Percentiles rank a stretch among this genome's conserved stretches.
Evolutionary conservation across 2,797 vertebrate species (phyloP).

Genomic region (Chloroceryle inda): DNA sequence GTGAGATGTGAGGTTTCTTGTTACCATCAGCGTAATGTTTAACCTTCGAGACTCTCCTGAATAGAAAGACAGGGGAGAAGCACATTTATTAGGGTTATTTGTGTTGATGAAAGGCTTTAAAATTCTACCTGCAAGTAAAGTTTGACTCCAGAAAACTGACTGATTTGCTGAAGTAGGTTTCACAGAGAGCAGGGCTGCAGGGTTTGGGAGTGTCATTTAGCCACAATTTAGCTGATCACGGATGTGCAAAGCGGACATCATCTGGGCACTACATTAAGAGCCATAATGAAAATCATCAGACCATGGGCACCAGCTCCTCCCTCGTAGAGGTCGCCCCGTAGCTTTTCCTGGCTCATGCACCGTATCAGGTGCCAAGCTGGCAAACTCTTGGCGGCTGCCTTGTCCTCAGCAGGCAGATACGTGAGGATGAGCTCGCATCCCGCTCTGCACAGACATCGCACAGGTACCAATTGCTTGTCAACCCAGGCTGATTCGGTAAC

Average conservation of each 20-base stretch:
- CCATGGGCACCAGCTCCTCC: not conserved
- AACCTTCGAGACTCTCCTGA: conserved; percentile 37
- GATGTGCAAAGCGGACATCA: not conserved
- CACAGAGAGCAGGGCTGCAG: accelerated
- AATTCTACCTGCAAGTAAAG: not conserved
- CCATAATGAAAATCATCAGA: not conserved
- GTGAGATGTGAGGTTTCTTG: not conserved
- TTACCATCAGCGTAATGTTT: not conserved
- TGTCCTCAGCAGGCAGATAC: not conserved
- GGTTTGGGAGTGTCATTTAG: not conserved
- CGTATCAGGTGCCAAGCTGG: not conserved
- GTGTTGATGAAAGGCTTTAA: not conserved
- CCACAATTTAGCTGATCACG: not conserved
- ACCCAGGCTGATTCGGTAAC: not conserved
- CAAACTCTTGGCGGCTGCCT: not conserved
- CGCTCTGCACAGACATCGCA: accelerated
- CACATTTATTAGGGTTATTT: not conserved
- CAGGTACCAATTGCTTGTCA: not conserved
- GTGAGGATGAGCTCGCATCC: not conserved
- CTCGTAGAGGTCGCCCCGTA: not conserved
- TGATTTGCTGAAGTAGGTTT: not conserved
- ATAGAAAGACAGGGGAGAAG: not conserved
- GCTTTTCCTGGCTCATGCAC: not conserved
- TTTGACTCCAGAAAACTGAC: not conserved
- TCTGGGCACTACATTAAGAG: not conserved